A percentile compares a stretch with the other conserved stretches of the same genome.
Conservation (phyloP, 2,113 vertebrate genomes). For the Aspidoscelis tigris region DNA sequence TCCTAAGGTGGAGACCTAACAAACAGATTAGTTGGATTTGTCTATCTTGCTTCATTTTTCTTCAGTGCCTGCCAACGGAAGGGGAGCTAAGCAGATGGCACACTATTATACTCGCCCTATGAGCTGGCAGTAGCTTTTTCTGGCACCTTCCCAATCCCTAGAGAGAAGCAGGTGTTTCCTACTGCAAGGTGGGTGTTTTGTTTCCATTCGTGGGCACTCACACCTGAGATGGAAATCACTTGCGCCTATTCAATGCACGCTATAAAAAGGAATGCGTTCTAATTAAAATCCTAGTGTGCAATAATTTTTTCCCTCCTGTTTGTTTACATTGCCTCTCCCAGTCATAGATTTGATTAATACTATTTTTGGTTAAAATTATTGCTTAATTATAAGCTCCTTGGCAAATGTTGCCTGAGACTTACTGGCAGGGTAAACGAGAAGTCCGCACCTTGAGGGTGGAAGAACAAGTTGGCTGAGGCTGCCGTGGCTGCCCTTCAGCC, state of each 20-base stretch:
- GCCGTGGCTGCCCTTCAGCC: background rate
- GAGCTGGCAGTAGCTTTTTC: background rate
- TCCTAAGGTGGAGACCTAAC: background rate
- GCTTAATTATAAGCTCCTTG: conserved; percentile 42
- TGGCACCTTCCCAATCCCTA: conserved; percentile 35
- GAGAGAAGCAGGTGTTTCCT: conserved; percentile 70
- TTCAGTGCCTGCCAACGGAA: background rate
- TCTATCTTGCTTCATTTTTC: background rate
- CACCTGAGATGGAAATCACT: conserved; percentile 69
- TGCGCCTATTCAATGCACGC: conserved; percentile 55
- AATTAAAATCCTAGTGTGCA: conserved; percentile 66
- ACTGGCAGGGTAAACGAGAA: background rate
- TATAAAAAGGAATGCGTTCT: conserved; percentile 68
- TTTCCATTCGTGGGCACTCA: conserved; percentile 54
- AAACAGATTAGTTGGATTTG: background rate
- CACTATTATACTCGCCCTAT: accelerated
- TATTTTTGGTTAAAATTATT: conserved; percentile 49
- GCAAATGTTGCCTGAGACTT: conserved; percentile 37
- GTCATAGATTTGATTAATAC: conserved; percentile 64
- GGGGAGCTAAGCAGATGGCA: background rate
- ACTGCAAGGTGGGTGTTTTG: conserved; percentile 38
- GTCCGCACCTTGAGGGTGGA: background rate
- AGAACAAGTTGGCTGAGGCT: background rate
- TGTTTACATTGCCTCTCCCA: conserved; percentile 63
- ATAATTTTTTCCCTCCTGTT: conserved; percentile 48